phyloP scores from a whole-genome alignment of 1,140 invertebrate species.

The Prorops nasuta region DNA sequence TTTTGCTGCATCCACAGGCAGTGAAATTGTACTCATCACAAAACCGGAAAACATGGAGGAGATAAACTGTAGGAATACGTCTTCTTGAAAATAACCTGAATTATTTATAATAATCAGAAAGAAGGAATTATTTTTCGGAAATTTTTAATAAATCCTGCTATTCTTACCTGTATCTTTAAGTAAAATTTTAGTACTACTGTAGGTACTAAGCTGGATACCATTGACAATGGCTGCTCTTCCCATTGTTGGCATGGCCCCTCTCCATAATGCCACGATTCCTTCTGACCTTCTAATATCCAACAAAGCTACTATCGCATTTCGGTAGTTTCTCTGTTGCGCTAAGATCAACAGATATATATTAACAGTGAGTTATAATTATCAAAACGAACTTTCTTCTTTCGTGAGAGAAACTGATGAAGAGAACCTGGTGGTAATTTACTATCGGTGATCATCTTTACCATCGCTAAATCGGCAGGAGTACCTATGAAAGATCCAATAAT shows the following conservation, averaged over 20 bases:
- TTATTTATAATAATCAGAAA: background rate
- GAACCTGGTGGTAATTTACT: slow-evolving; percentile 61
- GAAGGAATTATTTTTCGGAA: background rate
- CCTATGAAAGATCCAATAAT: slow-evolving; percentile 21
- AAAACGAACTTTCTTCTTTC: too few species aligned
- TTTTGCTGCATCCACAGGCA: slow-evolving; percentile 96
- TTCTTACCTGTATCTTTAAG: slow-evolving; percentile 50
- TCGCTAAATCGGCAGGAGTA: slow-evolving; percentile 43
- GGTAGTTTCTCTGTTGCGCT: slow-evolving; percentile 65
- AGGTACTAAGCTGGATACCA: slow-evolving; percentile 71
- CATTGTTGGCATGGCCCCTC: slow-evolving; percentile 59
- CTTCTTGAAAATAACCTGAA: slow-evolving; percentile 58
- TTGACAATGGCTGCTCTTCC: slow-evolving; percentile 67
- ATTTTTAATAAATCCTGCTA: background rate
- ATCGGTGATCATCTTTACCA: slow-evolving; percentile 73
- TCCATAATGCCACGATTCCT: slow-evolving; percentile 67
- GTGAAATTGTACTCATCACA: slow-evolving; percentile 87
- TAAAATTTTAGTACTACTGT: slow-evolving; percentile 70
- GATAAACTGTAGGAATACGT: slow-evolving; percentile 82
- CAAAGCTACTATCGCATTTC: slow-evolving; percentile 67
- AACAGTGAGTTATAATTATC: too few species aligned
- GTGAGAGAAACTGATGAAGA: too few species aligned
- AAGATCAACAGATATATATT: too few species aligned
- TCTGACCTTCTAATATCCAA: slow-evolving; percentile 65
- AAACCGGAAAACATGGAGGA: slow-evolving; percentile 94